Percentiles rank a stretch among this genome's conserved stretches.
These are phyloP conservation scores for Amphimallon solstitiale DNA, from an alignment of 2,888 invertebrate species.

Conservation along the genomic window DNA sequence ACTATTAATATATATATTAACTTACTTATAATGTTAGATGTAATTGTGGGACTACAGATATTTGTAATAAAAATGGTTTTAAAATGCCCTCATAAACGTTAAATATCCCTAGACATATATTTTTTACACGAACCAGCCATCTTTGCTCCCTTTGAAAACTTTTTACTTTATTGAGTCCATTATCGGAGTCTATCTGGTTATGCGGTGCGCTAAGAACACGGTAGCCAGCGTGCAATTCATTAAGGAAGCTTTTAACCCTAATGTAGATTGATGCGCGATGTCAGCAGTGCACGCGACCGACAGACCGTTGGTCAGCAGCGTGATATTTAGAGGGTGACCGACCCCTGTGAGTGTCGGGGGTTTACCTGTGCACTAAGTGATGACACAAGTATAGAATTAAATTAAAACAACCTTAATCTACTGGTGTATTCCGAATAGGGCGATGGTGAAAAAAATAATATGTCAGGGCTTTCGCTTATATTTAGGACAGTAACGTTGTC, in stretches of 20 bases:
- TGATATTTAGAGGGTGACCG: slow-evolving; percentile 35
- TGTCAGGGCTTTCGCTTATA: too few relatives aligned
- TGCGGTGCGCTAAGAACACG: slow-evolving; percentile 42
- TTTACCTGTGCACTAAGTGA: slow-evolving; percentile 46
- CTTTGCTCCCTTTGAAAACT: slow-evolving; percentile 34
- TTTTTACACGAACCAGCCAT: slow-evolving; percentile 4
- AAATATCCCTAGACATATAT: not conserved
- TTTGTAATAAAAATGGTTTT: slow-evolving; percentile 24
- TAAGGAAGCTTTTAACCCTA: slow-evolving; percentile 63
- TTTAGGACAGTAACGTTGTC: too few relatives aligned
- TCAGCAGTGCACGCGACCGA: slow-evolving; percentile 56
- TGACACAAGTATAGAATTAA: slow-evolving; percentile 47
- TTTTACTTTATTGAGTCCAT: slow-evolving; percentile 46
- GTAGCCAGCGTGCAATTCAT: slow-evolving; percentile 59
- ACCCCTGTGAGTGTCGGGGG: slow-evolving; percentile 39
- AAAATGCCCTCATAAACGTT: slow-evolving; percentile 26
- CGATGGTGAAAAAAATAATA: too few relatives aligned
- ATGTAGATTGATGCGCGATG: slow-evolving; percentile 62
- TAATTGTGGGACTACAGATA: not conserved
- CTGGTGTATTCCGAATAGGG: not conserved
- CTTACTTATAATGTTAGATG: not conserved
- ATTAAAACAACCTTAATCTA: slow-evolving; percentile 38
- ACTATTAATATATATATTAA: too few relatives aligned
- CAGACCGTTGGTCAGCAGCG: slow-evolving; percentile 45
- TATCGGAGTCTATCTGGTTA: slow-evolving; percentile 43